Evolutionary conservation across 2,113 vertebrate species (phyloP), one percentile per base, ranked within the genome.

Genomic region (Lontra canadensis): DNA sequence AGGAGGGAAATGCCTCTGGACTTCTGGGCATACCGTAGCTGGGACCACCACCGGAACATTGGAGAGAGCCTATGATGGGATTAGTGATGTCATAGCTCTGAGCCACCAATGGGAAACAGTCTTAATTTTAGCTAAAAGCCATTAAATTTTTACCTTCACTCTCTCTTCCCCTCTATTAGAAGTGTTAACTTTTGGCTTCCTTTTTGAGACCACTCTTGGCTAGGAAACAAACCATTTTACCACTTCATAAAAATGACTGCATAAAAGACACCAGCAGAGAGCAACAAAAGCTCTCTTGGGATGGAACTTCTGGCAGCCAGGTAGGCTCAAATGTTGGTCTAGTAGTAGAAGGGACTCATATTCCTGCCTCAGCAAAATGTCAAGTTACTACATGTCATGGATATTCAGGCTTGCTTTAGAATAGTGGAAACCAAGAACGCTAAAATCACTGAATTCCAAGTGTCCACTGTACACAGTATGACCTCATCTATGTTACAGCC

Each of bases 141-240:
- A 92, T 90, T 78, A 80, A 23, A 90, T 13, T 87, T 71, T 96
- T 87, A 93, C 74, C 23, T 42, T 84, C 20, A 52, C 26, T 61
- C 81, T 86, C 42, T 92, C 47, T 90, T 95, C 34, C 15, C 44
- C 97, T 87, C 36, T 36, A 84, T 92, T 81, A 34, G n/a, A 93
- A 92, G 87, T 39, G 73, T 69, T 44, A 76, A 26, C 18, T 79
- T 74, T 85, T 89, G 83, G 52, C 79, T 89, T 63, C 42, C 47
- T 84, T 92, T 96, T 61, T 36, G 59, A 96, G 87, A 44, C 4
- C 14, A 81, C 49, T 87, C 92, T 80, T 92, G 86, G 78, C 74
- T 73, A 88, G 76, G 74, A 92, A 95, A 90, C 93, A 74, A 97
- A 89, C 29, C 61, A 52, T 97, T 92, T 92, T 96, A 92, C 36